Evolutionary conservation across 2,888 invertebrate genomes (phyloP).

Genomic region (Hypselothyrea guttata): DNA sequence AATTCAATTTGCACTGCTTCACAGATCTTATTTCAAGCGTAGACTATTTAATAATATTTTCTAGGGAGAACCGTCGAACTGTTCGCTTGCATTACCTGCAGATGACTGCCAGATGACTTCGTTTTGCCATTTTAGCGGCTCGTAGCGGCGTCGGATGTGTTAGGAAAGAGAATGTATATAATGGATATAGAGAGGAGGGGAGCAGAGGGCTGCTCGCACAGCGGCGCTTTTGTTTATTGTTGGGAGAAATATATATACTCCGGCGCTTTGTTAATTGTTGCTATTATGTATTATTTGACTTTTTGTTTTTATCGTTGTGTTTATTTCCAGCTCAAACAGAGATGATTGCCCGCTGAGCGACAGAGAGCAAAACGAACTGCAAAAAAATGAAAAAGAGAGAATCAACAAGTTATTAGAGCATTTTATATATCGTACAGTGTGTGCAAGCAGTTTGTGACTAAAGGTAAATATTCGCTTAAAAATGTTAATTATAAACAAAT

Average conservation of each 20-base stretch:
- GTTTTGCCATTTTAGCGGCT: slow-evolving; percentile 55
- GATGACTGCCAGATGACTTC: slow-evolving; percentile 77
- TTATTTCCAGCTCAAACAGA: slow-evolving; percentile 40
- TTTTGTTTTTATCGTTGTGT: slow-evolving; percentile 52
- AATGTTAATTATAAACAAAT: no score
- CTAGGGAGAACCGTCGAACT: slow-evolving; percentile 40
- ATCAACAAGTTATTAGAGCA: slow-evolving; percentile 31
- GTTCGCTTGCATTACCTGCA: slow-evolving; percentile 78
- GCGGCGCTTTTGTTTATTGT: slow-evolving; percentile 67
- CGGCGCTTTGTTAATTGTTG: slow-evolving; percentile 34
- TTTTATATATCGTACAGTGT: slow-evolving; percentile 3
- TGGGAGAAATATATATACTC: slow-evolving; percentile 19
- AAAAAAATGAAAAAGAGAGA: slow-evolving; percentile 28
- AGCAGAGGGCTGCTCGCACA: slow-evolving; percentile 23
- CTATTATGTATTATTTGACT: slow-evolving; percentile 38
- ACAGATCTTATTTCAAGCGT: neutral
- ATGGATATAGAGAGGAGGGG: no score
- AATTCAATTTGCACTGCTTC: neutral
- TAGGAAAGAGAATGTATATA: slow-evolving; percentile 8
- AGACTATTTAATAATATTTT: no score
- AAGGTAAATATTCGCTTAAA: neutral
- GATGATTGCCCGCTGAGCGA: slow-evolving; percentile 41
- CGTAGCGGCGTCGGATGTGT: slow-evolving; percentile 20
- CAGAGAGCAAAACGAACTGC: slow-evolving; percentile 21
- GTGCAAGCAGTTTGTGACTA: neutral